Conservation (phyloP, 2,797 vertebrate species). For the Pyrrhura leucotis region DNA sequence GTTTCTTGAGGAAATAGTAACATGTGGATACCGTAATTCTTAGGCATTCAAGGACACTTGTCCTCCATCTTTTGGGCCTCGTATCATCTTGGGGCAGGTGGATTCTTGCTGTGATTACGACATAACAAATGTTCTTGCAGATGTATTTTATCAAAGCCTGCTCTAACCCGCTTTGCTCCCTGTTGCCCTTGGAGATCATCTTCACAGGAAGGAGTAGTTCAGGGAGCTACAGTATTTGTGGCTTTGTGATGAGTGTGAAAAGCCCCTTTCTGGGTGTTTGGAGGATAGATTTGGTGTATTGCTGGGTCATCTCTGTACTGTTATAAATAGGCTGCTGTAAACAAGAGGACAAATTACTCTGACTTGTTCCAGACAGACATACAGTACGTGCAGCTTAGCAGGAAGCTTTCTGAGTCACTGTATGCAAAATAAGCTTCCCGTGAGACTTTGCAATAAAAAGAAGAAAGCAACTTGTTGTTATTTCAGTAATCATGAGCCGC, state of each 20-base stretch:
- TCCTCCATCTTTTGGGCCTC: background rate
- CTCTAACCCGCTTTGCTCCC: background rate
- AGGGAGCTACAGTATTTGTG: background rate
- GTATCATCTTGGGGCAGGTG: background rate
- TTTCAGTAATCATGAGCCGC: conserved; percentile 11
- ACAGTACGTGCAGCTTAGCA: conserved; percentile 73
- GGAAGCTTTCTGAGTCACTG: conserved; percentile 71
- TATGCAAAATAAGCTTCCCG: conserved; percentile 68
- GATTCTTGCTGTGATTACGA: background rate
- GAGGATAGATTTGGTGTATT: background rate
- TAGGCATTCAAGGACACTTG: background rate
- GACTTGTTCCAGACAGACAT: conserved; percentile 65
- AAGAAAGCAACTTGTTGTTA: conserved; percentile 65
- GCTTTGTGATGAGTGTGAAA: conserved; percentile 40
- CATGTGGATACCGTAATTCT: background rate
- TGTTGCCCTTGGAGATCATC: background rate
- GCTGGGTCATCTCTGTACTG: conserved; percentile 24
- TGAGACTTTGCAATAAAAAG: conserved; percentile 53
- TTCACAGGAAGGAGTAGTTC: background rate
- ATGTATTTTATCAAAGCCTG: conserved; percentile 9
- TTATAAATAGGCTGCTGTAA: conserved; percentile 71
- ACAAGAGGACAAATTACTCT: conserved; percentile 67
- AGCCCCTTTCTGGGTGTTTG: conserved; percentile 34
- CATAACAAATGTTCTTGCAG: background rate
- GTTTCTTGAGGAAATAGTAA: background rate